Percentiles rank a stretch among this genome's conserved stretches.
Evolutionary conservation across 2,888 invertebrate species (phyloP).

Genomic region (Chloromyia formosa): DNA sequence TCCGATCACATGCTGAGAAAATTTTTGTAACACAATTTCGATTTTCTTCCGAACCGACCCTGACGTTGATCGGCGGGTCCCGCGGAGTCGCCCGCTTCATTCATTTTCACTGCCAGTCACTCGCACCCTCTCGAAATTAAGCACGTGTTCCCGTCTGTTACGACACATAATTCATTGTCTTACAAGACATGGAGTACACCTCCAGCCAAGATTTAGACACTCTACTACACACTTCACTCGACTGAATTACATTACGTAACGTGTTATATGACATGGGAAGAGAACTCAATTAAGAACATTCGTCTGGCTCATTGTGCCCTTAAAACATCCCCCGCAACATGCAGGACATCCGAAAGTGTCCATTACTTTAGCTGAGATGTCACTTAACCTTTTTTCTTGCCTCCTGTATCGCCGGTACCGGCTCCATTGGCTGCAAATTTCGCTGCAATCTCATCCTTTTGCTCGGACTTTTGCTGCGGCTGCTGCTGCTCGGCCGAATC

Average conservation of each 20-base stretch:
- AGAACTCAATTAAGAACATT: constrained; percentile 32
- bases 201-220: constrained; percentile 38
- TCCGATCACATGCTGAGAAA: constrained; percentile 35
- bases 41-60: too few relatives aligned
- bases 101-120: background rate
- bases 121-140: background rate
- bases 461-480: constrained; percentile 13
- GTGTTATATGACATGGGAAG: constrained; percentile 48
- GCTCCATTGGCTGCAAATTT: constrained; percentile 46
- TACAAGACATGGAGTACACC: constrained; percentile 41
- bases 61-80: too few relatives aligned
- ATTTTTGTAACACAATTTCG: constrained; percentile 1
- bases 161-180: constrained; percentile 40
- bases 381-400: constrained; percentile 52
- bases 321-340: background rate
- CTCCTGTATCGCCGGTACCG: constrained; percentile 46
- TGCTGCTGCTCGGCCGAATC: constrained; percentile 41
- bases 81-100: too few relatives aligned
- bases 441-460: constrained; percentile 47
- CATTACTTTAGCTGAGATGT: background rate
- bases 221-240: background rate
- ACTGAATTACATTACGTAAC: constrained; percentile 48
- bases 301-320: background rate
- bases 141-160: constrained; percentile 46
- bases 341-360: background rate